phyloP scores from a whole-genome alignment of 1,140 invertebrate species.

The Anagrus nilaparvatae region DNA sequence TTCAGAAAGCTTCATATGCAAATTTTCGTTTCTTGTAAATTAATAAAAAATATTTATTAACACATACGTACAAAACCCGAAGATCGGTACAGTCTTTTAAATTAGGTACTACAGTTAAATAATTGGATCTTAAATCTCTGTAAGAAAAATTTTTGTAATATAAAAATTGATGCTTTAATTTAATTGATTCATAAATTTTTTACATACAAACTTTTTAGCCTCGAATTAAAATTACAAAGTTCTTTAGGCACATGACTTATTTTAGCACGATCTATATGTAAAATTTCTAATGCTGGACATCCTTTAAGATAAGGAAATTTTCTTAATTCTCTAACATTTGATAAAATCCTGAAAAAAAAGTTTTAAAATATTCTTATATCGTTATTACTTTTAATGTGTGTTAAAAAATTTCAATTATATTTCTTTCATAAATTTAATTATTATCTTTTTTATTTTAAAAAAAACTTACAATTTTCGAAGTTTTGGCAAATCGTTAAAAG shows the following conservation, averaged over 20 bases:
- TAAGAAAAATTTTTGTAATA: slow-evolving; percentile 23
- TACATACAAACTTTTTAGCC: slow-evolving; percentile 79
- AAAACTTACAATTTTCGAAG: slow-evolving; percentile 62
- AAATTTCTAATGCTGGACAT: slow-evolving; percentile 61
- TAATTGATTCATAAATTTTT: slow-evolving; percentile 5
- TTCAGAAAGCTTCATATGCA: background rate
- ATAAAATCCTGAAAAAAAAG: slow-evolving; percentile 67
- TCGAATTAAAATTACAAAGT: slow-evolving; percentile 67
- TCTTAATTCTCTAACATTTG: slow-evolving; percentile 67
- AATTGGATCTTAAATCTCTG: slow-evolving; percentile 79
- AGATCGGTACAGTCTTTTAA: slow-evolving; percentile 65
- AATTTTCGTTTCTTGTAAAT: background rate
- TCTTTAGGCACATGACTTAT: slow-evolving; percentile 58
- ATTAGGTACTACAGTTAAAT: slow-evolving; percentile 58
- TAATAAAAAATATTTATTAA: slow-evolving; percentile 15
- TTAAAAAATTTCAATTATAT: background rate
- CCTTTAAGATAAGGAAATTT: slow-evolving; percentile 76
- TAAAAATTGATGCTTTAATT: slow-evolving; percentile 11
- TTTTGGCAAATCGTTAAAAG: slow-evolving; percentile 54
- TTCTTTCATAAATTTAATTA: background rate
- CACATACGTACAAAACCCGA: slow-evolving; percentile 73
- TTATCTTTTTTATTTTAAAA: background rate
- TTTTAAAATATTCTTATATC: background rate
- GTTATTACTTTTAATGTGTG: background rate
- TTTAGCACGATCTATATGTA: slow-evolving; percentile 72